Percentiles rank a stretch among this genome's conserved stretches.
Conservation (phyloP, 1,140 invertebrate genomes). For the Reticulitermes speratus region DNA sequence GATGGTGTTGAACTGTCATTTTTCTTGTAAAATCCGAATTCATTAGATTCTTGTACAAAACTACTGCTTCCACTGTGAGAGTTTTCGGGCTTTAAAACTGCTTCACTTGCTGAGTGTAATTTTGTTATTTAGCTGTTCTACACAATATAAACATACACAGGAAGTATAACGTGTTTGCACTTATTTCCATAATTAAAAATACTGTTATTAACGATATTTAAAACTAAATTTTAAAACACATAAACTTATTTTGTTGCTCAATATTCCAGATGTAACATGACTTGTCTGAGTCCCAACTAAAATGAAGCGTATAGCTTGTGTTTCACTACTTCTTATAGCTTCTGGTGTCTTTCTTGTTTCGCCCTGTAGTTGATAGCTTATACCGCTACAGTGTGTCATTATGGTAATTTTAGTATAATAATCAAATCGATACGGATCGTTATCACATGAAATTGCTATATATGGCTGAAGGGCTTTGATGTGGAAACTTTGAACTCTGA, state of each 20-base stretch:
- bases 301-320: not conserved
- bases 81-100: not conserved
- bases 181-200: not conserved
- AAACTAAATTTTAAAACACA: not conserved
- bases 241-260: not conserved
- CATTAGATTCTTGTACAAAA: not conserved
- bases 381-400: not conserved
- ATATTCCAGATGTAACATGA: not conserved
- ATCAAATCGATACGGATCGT: not conserved
- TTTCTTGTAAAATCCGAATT: not conserved
- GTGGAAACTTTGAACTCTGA: constrained; percentile 11
- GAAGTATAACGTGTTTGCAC: not conserved
- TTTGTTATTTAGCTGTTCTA: not conserved
- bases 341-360: not conserved
- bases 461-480: not conserved
- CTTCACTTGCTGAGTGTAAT: not conserved
- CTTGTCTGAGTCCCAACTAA: not conserved
- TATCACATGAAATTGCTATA: not conserved
- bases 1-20: not conserved
- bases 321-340: not conserved
- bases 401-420: not conserved
- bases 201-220: not conserved
- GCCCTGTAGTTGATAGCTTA: not conserved
- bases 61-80: not conserved
- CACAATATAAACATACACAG: not conserved